Evolutionary conservation across 2,113 vertebrate species (phyloP), one percentile per base, ranked within the genome.

Genomic region (Cairina moschata): DNA sequence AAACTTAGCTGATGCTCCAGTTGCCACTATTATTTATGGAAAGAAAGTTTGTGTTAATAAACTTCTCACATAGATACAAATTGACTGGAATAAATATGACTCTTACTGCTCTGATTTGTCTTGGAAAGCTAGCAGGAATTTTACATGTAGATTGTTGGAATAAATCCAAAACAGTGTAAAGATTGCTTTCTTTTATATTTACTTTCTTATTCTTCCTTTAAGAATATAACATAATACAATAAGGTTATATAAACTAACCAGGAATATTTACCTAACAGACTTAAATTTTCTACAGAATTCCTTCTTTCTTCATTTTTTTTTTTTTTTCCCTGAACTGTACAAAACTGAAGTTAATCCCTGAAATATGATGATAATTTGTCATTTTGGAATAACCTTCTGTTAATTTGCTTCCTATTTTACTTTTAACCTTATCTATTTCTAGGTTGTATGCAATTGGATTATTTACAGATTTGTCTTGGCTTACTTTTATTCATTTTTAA

Each of bases 21-120:
- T 54, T 95, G 90, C 58, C 72, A 66, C 62, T 1, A 7, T 32
- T 96, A 90, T 96, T 96, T 93, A 88, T 93, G 59, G 90, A 94
- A 86, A 84, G 76, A 32, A 86, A 86, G 72, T 83, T 88, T 91
- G 32, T 80, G 65, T 71, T 95, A 95, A 96, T 94, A 93, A 88
- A 93, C 23, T 28, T 90, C 81, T 96, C 0, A 0, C 1, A 0
- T 80, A 3, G 5, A 68, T 87, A 92, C 68, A 93, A 94, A 94
- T 88, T 94, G 83, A 83, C 75, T 82, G 54, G 58, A 75, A 91
- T 93, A 90, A 60, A 72, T 78, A 72, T 15, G 18, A 50, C 54
- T 85, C 56, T 68, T 74, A 76, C 29, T 62, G 69, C 44, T 60
- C 31, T 96, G 83, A 93, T 65, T 87, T 62, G 40, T 94, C 92